phyloP scores from a whole-genome alignment of 2,113 vertebrate genomes.

The Gobio gobio region DNA sequence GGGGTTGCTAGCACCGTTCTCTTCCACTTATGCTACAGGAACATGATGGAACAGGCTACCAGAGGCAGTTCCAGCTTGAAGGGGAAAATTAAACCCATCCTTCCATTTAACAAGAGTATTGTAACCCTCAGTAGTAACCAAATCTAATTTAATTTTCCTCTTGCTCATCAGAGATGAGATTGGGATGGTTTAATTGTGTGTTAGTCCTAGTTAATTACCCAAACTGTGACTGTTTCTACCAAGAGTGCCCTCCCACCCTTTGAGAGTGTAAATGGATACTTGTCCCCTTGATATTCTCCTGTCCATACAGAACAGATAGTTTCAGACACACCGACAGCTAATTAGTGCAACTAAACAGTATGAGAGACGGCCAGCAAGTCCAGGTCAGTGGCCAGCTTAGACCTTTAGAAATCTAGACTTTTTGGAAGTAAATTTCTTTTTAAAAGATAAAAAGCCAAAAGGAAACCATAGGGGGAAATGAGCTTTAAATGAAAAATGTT shows the following conservation, averaged over 20 bases:
- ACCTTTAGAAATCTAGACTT: slow-evolving; percentile 2
- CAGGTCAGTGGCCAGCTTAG: not conserved
- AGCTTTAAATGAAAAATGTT: not conserved
- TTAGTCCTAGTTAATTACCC: slow-evolving; percentile 71
- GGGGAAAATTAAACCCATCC: not conserved
- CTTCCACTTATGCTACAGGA: not conserved
- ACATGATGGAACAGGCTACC: not conserved
- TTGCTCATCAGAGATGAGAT: slow-evolving; percentile 63
- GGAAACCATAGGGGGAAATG: not conserved
- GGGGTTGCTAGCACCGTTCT: not conserved
- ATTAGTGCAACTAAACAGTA: not conserved
- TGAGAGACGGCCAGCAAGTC: not conserved
- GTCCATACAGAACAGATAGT: not conserved
- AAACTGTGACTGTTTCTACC: slow-evolving; percentile 54
- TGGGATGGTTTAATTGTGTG: slow-evolving; percentile 67
- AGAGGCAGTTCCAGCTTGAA: not conserved
- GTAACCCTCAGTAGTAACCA: slow-evolving; percentile 64
- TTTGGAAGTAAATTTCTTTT: not conserved
- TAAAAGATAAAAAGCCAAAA: not conserved
- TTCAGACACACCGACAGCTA: slow-evolving; percentile 1
- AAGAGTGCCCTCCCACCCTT: slow-evolving; percentile 59
- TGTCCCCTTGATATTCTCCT: not conserved
- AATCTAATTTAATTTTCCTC: slow-evolving; percentile 64
- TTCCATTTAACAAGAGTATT: slow-evolving; percentile 51
- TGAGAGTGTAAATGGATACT: slow-evolving; percentile 50